Evolutionary conservation across 1,140 invertebrate genomes (phyloP), one percentile per base, ranked within the genome.

Genomic region (Drosophila arizonae): DNA sequence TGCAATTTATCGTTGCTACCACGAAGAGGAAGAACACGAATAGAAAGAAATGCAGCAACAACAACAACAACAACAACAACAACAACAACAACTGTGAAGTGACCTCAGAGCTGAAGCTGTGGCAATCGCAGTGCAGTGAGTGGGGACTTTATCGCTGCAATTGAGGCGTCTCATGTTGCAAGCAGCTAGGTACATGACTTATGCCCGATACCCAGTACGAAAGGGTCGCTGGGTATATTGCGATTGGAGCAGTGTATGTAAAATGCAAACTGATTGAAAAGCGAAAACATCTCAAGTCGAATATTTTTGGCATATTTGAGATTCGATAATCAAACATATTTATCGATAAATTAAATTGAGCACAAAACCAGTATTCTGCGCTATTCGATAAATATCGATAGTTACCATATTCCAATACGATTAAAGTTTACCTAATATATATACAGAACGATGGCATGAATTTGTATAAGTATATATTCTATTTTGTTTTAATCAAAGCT

Each of bases 101-200:
- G 33, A 57, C 36, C 33, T 45, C 46, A 50, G 46, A 48, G 46
- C 39, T 15, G 45, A n/a, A 21, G 41, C 33, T 46, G 63, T 4
- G 69, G 76, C 78, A 78, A 75, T 78, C 68, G 65, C 66, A 61
- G 75, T 63, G 64, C 67, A 60, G 75, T 30, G 36, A 60, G 30
- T 11, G 3, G 5, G 21, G 65, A 87, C 81, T 81, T 81, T 81
- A 86, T 85, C 72, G 82, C 48, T 63, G 76, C 81, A 78, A 87
- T 87, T 82, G 52, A 48, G 39, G 81, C 69, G 76, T 84, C 80
- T 82, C 76, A 70, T 76, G 80, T 81, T 79, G 68, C 79, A 67
- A 43, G 33, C 21, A 26, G 45, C n/a, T 66, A 66, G 36, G 21
- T 39, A 39, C 62, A 50, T 55, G 65, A 45, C n/a, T 17, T 17